Conservation (phyloP, 2,888 invertebrate genomes). For the Archips crataeganus region DNA sequence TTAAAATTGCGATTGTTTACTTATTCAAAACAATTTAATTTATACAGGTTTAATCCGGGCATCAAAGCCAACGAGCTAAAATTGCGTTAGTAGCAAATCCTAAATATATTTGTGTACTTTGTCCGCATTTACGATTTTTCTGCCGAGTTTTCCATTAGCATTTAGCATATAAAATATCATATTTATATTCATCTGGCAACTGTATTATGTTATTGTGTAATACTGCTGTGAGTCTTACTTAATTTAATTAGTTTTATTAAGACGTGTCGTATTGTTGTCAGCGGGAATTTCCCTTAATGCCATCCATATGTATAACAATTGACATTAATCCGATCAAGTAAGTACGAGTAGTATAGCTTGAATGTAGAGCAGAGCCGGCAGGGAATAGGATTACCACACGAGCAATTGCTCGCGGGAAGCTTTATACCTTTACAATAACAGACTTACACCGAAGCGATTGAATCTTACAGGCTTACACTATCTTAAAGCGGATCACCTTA, state of each 20-base stretch:
- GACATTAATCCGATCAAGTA: constrained; percentile 65
- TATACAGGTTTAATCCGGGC: constrained; percentile 1
- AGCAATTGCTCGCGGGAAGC: constrained; percentile 60
- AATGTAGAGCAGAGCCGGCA: constrained; percentile 49
- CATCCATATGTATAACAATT: constrained; percentile 40
- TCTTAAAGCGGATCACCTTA: constrained; percentile 27
- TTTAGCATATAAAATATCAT: no score
- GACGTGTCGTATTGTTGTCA: constrained; percentile 15
- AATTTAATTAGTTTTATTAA: constrained; percentile 23
- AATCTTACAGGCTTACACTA: constrained; percentile 35
- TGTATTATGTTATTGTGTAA: no score
- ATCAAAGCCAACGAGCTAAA: constrained; percentile 6
- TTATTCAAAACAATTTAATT: neutral
- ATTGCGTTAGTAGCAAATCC: neutral
- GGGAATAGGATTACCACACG: constrained; percentile 73
- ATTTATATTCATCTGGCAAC: no score
- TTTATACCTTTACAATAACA: constrained; percentile 53
- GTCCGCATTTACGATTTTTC: neutral
- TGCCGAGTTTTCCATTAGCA: neutral
- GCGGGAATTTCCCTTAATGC: constrained; percentile 15
- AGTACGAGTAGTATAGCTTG: constrained; percentile 61
- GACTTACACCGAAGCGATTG: constrained; percentile 42
- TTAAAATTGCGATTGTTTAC: constrained; percentile 45
- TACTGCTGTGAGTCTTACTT: constrained; percentile 4
- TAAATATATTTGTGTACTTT: neutral